Conservation (phyloP, 2,113 vertebrate species). For the Carassius gibelio region DNA sequence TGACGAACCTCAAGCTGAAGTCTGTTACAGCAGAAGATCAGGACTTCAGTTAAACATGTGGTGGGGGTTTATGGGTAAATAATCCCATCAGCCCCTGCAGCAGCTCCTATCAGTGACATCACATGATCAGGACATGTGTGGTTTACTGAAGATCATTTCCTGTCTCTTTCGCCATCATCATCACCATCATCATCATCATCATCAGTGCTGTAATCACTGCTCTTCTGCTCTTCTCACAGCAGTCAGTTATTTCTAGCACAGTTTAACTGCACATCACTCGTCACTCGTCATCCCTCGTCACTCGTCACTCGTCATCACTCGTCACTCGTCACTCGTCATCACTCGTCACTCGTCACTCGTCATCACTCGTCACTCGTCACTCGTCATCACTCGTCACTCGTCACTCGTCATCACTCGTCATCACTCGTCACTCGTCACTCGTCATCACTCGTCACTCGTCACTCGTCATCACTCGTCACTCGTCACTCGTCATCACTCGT, state of each 20-base stretch:
- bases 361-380: too few species aligned
- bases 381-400: too few species aligned
- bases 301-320: conserved; percentile 36
- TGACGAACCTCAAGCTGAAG: background rate
- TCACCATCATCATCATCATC: background rate
- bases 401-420: too few species aligned
- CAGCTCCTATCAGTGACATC: background rate
- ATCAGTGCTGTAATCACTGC: background rate
- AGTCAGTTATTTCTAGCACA: conserved; percentile 46
- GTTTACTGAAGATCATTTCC: background rate
- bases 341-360: too few species aligned
- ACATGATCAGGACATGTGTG: background rate
- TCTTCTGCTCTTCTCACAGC: background rate
- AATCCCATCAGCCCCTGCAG: background rate
- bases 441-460: too few species aligned
- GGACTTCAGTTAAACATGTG: background rate
- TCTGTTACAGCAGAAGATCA: background rate
- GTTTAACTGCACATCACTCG: conserved; percentile 51
- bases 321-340: too few species aligned
- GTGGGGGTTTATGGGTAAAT: background rate
- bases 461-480: too few species aligned
- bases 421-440: too few species aligned
- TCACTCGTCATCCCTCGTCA: conserved; percentile 5
- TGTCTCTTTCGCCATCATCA: background rate
- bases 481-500: too few species aligned